These are phyloP conservation scores for Darevskia mixta DNA, from an alignment of 2,797 vertebrate species.

Conservation along the genomic window DNA sequence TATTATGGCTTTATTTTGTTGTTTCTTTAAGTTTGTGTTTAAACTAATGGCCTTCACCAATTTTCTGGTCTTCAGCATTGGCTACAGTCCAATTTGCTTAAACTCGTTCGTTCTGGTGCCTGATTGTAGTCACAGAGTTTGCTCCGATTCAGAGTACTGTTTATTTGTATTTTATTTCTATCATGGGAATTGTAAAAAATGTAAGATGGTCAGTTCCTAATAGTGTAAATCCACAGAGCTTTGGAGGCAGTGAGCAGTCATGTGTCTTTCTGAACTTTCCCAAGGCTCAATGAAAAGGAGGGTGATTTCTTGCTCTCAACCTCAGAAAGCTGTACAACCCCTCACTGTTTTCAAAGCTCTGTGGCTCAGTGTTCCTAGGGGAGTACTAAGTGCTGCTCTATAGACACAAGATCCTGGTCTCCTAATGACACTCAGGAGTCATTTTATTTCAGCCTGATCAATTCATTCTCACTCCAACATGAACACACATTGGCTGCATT, in stretches of 20 bases:
- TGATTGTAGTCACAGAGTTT: background rate
- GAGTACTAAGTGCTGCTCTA: background rate
- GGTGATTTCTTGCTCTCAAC: background rate
- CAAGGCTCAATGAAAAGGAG: background rate
- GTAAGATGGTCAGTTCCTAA: background rate
- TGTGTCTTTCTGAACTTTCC: background rate
- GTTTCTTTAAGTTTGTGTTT: background rate
- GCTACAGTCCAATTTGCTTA: background rate
- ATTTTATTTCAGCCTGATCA: background rate
- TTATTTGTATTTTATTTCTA: background rate
- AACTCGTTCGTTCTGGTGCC: background rate
- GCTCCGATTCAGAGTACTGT: background rate
- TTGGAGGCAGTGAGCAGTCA: background rate
- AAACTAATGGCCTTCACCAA: background rate
- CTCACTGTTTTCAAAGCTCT: background rate
- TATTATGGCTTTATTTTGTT: background rate
- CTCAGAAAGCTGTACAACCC: background rate
- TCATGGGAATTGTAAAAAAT: background rate
- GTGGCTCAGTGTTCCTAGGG: background rate
- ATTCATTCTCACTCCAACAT: background rate
- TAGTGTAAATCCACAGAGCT: background rate
- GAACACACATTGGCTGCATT: too few species aligned
- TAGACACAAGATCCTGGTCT: background rate
- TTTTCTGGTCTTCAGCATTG: background rate
- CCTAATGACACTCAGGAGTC: background rate